A percentile compares a stretch with the other conserved stretches of the same genome.
Evolutionary conservation across 2,888 invertebrate genomes (phyloP).

Genomic region (Drosophila phalerata): DNA sequence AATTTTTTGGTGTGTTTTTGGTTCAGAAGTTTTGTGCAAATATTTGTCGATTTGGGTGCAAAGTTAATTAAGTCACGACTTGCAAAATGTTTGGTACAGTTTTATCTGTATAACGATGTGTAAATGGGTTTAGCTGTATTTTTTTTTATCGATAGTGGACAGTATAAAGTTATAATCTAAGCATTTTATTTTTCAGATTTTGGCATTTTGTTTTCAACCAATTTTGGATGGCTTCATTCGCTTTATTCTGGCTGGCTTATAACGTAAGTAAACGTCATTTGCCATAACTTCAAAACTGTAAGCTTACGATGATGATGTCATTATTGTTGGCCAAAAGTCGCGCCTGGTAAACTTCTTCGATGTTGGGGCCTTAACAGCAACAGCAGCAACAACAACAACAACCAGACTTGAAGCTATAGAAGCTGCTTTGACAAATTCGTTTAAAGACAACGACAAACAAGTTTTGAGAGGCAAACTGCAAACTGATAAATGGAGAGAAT

Average conservation of each 20-base stretch:
- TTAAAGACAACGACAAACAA: conserved; percentile 69
- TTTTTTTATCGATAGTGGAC: conserved; percentile 11
- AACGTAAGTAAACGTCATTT: conserved; percentile 66
- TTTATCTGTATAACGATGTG: conserved; percentile 40
- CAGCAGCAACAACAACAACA: conserved; percentile 16
- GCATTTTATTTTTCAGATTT: conserved; percentile 13
- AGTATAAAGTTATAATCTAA: conserved; percentile 32
- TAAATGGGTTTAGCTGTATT: conserved; percentile 32
- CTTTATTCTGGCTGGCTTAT: conserved; percentile 31
- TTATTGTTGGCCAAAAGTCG: conserved; percentile 65
- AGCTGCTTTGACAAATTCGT: conserved; percentile 77
- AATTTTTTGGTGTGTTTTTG: conserved; percentile 4
- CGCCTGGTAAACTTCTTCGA: conserved; percentile 62
- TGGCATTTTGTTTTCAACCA: conserved; percentile 22
- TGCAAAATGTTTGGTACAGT: conserved; percentile 11
- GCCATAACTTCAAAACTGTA: conserved; percentile 73
- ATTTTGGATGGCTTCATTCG: conserved; percentile 18
- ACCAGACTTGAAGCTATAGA: conserved; percentile 62
- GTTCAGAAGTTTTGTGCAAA: conserved; percentile 45
- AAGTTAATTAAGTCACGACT: conserved; percentile 62
- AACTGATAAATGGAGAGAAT: conserved; percentile 11
- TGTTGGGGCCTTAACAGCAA: conserved; percentile 28
- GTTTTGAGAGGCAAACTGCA: conserved; percentile 49
- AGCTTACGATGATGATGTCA: conserved; percentile 77
- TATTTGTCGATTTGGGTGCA: conserved; percentile 56